Evolutionary conservation across 2,888 invertebrate genomes (phyloP), one percentile per base, ranked within the genome.

Genomic region (Cryptops parisi): DNA sequence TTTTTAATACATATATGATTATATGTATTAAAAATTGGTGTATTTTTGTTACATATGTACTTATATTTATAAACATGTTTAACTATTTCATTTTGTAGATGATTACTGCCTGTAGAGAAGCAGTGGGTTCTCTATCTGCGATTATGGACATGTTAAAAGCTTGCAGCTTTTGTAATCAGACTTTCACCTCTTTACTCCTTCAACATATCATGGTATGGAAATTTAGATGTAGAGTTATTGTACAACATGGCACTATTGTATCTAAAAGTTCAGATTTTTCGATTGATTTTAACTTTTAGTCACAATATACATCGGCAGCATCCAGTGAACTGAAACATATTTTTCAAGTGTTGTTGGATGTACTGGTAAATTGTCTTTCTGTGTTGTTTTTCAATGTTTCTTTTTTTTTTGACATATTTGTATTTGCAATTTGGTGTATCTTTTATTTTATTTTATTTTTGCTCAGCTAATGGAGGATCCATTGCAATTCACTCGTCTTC

Each of bases 241-340:
- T n/a, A n/a, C n/a, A n/a, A n/a, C n/a, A n/a, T n/a, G n/a, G n/a
- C n/a, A n/a, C n/a, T n/a, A n/a, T n/a, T n/a, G n/a, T n/a, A n/a
- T n/a, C n/a, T n/a, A n/a, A n/a, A n/a, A n/a, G 38, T 33, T 33
- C 9, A 9, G 9, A 39, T 26, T 41, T 22, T 25, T 43, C 15
- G 19, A 33, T 45, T 40, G 17, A n/a, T 41, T 57, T 55, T 26
- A n/a, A 17, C 47, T 59, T 60, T 44, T 63, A 70, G 70, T 59
- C 63, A 52, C 70, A 71, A 59, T 70, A 68, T 60, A 62, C 64
- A 53, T 67, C 63, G 49, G 67, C 68, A 15, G 68, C 70, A 9
- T 69, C 70, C 47, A 71, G 70, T 63, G 71, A 72, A 59, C 60
- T 72, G 57, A 70, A 68, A 58, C 65, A 67, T 39, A 60, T 72